A percentile compares a stretch with the other conserved stretches of the same genome.
phyloP scores from a whole-genome alignment of 2,888 invertebrate genomes.

The Pandemis heparana region DNA sequence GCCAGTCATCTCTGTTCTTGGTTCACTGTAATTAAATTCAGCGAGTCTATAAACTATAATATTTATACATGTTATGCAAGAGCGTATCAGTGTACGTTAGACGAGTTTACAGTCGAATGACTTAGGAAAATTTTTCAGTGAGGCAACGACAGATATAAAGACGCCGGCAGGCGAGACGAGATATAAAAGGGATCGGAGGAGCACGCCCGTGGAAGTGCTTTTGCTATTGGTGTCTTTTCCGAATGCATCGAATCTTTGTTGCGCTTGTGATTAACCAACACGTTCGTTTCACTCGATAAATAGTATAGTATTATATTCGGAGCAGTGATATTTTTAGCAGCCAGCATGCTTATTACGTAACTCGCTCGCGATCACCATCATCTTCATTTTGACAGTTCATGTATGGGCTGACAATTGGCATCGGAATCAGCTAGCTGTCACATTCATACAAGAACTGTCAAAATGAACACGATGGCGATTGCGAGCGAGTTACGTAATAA shows the following conservation, averaged over 20 bases:
- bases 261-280: constrained; percentile 46
- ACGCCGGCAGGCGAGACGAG: constrained; percentile 57
- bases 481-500: no score
- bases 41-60: background rate
- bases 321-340: constrained; percentile 10
- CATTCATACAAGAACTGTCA: no score
- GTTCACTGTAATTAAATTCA: background rate
- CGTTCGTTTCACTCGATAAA: constrained; percentile 43
- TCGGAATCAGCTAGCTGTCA: no score
- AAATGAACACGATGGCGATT: no score
- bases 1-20: background rate
- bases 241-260: constrained; percentile 53
- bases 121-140: constrained; percentile 64
- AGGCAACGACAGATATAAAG: constrained; percentile 62
- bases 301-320: constrained; percentile 20
- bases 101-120: constrained; percentile 66
- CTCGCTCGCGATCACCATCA: no score
- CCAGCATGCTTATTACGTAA: no score
- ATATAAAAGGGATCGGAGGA: constrained; percentile 69
- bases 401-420: no score
- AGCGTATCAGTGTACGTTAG: constrained; percentile 47
- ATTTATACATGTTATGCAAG: background rate
- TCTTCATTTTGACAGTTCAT: no score
- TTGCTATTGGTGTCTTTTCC: constrained; percentile 70
- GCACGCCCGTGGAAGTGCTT: constrained; percentile 65